Evolutionary conservation across 2,113 vertebrate species (phyloP).

Genomic region (Aplodontia rufa): DNA sequence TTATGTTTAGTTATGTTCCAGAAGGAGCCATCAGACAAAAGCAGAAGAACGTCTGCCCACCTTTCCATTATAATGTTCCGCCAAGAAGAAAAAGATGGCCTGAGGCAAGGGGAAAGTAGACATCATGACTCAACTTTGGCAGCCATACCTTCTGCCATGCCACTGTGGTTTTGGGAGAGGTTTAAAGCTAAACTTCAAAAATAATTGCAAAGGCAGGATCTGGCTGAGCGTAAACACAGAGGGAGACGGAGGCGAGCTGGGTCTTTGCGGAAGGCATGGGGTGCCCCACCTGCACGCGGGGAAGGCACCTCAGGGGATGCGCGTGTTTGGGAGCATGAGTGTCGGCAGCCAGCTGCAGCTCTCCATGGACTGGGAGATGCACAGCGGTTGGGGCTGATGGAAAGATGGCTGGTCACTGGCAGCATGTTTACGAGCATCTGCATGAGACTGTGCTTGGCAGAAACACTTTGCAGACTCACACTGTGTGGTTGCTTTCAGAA

Average conservation of each 20-base stretch:
- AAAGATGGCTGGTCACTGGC: not conserved
- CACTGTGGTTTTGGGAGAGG: slow-evolving; percentile 36
- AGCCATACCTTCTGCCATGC: slow-evolving; percentile 1
- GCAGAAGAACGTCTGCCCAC: not conserved
- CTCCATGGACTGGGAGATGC: not conserved
- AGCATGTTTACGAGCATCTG: not conserved
- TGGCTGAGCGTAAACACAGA: not conserved
- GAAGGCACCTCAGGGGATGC: not conserved
- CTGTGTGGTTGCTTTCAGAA: not conserved
- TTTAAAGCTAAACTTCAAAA: slow-evolving; percentile 46
- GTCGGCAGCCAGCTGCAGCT: not conserved
- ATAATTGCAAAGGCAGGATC: slow-evolving; percentile 2
- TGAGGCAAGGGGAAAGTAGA: not conserved
- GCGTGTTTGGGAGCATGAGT: fast-evolving
- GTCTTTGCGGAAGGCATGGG: not conserved
- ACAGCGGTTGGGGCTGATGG: not conserved
- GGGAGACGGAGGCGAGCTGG: not conserved
- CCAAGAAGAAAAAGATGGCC: not conserved
- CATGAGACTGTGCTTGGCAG: not conserved
- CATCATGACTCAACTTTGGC: slow-evolving; percentile 51
- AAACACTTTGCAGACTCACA: not conserved
- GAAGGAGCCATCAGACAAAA: slow-evolving; percentile 24
- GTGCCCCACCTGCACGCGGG: not conserved
- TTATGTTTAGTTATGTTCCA: slow-evolving; percentile 40
- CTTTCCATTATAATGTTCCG: slow-evolving; percentile 38